phyloP scores from a whole-genome alignment of 2,113 vertebrate genomes.

The Calidris pygmaea region DNA sequence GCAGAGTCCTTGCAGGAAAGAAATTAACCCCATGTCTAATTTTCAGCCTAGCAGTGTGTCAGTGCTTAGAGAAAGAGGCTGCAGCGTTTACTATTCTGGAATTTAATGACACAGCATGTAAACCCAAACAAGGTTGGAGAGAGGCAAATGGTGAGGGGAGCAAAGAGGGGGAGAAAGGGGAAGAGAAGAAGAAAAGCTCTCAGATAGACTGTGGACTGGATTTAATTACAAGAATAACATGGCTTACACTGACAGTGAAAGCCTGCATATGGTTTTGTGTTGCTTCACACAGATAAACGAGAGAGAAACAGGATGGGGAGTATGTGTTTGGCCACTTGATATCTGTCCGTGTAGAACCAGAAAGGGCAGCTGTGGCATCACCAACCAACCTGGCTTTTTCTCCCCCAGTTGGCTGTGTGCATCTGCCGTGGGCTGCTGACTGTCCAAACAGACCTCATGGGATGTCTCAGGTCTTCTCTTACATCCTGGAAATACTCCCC shows the following conservation, averaged over 20 bases:
- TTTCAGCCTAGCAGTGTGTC: not conserved
- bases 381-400: not conserved
- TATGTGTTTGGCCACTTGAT: not conserved
- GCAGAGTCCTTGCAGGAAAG: not conserved
- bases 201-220: not conserved
- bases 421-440: not conserved
- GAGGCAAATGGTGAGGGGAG: not conserved
- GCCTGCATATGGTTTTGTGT: not conserved
- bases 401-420: rapidly evolving
- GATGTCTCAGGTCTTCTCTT: not conserved
- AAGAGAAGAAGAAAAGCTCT: not conserved
- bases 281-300: not conserved
- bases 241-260: constrained; percentile 1
- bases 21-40: not conserved
- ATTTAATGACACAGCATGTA: constrained; percentile 39
- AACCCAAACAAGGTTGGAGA: constrained; percentile 14
- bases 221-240: constrained; percentile 49
- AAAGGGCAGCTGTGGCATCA: not conserved
- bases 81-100: not conserved
- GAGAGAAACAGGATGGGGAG: not conserved
- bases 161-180: not conserved
- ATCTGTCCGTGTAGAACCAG: not conserved
- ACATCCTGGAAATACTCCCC: rapidly evolving
- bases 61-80: not conserved
- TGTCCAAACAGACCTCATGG: not conserved